phyloP scores from a whole-genome alignment of 1,140 invertebrate genomes.

The Philopotamus ludificatus region DNA sequence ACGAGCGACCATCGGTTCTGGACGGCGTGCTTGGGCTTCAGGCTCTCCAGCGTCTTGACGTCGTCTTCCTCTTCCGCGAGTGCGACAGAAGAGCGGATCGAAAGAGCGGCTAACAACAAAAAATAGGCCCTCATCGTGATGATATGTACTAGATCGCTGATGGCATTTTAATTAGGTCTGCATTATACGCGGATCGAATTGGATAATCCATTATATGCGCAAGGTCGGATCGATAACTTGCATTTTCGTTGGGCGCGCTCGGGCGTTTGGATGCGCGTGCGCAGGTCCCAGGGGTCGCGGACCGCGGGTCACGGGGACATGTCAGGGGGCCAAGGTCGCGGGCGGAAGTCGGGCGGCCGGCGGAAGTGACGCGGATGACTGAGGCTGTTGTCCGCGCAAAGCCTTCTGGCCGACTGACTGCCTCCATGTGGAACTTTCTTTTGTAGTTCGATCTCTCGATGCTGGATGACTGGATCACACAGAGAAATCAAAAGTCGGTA shows the following conservation, averaged over 20 bases:
- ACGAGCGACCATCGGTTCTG: constrained; percentile 34
- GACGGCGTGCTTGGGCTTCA: constrained; percentile 2
- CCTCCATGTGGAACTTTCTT: constrained; percentile 22
- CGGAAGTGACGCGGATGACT: not conserved
- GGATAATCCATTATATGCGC: no score
- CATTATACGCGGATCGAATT: no score
- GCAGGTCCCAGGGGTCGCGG: no score
- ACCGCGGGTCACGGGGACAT: no score
- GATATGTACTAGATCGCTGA: no score
- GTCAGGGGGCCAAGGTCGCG: no score
- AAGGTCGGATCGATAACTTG: no score
- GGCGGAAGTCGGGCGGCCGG: no score
- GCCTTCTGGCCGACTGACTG: constrained; percentile 22
- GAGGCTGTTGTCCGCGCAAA: constrained; percentile 25
- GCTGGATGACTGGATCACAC: constrained; percentile 5
- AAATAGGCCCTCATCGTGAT: no score
- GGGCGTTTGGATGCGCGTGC: no score
- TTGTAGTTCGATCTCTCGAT: constrained; percentile 26
- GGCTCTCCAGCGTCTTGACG: constrained; percentile 2
- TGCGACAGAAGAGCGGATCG: not conserved
- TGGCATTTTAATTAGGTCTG: no score
- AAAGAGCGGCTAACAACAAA: not conserved
- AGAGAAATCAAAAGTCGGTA: constrained; percentile 23
- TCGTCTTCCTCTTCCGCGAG: not conserved
- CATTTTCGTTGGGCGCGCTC: no score